Evolutionary conservation across 2,797 vertebrate genomes (phyloP), one percentile per base, ranked within the genome.

Genomic region (Zenarchopterus dispar): DNA sequence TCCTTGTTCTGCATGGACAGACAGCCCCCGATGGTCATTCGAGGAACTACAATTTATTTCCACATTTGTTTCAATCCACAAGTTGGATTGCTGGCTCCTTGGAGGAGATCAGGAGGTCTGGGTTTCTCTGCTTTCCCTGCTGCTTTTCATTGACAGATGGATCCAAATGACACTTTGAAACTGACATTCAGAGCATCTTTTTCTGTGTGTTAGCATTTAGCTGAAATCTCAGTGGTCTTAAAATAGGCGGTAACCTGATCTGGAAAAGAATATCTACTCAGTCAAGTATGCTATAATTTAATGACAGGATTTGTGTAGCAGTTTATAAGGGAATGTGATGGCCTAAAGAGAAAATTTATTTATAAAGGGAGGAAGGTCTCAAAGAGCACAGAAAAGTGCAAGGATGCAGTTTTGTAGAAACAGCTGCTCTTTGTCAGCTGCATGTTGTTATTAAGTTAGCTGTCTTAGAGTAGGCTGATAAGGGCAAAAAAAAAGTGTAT

Each of bases 371-470:
- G 66, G 50, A 67, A 26, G 23, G 52, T 46, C 62, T 66, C 31
- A 23, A 51, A 60, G 51, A 28, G 60, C 2, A 24, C 31, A 53
- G 17, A 57, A 56, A 75, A 60, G 55, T 57, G 16, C 53, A 68
- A 72, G 65, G 64, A 74, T 76, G 44, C 24, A 65, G 46, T 75
- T 75, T 66, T 54, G 46, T 28, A 49, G 57, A 78, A 83, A 60
- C 80, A 78, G 82, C 81, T 84, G 84, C 41, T 68, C 22, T 75
- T 52, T 31, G 70, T 86, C 80, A 70, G 49, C 61, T 81, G 31
- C 65, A 58, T 77, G 48, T 70, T 78, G 45, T 72, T 50, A 52
- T 36, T 36, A 36, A 67, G 52, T 58, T 77, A 67, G 67, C 73
- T 51, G 62, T 33, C 31, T 33, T 10, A 33, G 31, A 7, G 7